A percentile compares a stretch with the other conserved stretches of the same genome.
Conservation (phyloP, 2,888 invertebrate species). For the Caradrina kadenii region DNA sequence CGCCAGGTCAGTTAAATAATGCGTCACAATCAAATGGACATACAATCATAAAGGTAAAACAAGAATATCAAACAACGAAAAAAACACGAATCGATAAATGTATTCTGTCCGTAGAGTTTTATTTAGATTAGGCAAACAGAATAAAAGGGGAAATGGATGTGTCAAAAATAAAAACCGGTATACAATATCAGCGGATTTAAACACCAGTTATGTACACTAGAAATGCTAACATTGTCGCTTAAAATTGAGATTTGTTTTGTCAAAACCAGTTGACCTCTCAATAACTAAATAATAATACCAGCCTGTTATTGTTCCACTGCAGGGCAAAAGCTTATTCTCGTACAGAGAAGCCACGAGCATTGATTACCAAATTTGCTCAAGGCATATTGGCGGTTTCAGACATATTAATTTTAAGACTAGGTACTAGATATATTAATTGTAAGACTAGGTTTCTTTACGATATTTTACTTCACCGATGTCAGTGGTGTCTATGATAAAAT, state of each 20-base stretch:
- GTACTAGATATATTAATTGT: no score
- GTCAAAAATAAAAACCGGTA: conserved; percentile 47
- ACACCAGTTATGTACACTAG: conserved; percentile 37
- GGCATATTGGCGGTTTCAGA: no score
- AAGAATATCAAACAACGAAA: background rate
- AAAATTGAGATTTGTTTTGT: conserved; percentile 7
- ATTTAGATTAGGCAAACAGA: conserved; percentile 50
- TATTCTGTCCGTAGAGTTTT: conserved; percentile 31
- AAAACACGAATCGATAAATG: conserved; percentile 32
- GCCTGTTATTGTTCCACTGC: no score
- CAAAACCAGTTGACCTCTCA: no score
- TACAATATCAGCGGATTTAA: conserved; percentile 42
- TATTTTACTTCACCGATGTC: no score
- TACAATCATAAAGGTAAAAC: background rate
- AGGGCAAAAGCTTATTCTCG: no score
- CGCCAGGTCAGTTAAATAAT: background rate
- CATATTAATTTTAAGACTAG: no score
- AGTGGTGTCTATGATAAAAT: no score
- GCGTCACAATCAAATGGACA: background rate
- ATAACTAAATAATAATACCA: no score
- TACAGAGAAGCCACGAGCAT: no score
- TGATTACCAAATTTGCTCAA: no score
- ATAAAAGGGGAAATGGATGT: conserved; percentile 38
- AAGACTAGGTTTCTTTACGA: no score
- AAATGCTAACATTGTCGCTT: conserved; percentile 40